Evolutionary conservation across 2,797 vertebrate species (phyloP), one percentile per base, ranked within the genome.

Genomic region (Pseudochirops cupreus): DNA sequence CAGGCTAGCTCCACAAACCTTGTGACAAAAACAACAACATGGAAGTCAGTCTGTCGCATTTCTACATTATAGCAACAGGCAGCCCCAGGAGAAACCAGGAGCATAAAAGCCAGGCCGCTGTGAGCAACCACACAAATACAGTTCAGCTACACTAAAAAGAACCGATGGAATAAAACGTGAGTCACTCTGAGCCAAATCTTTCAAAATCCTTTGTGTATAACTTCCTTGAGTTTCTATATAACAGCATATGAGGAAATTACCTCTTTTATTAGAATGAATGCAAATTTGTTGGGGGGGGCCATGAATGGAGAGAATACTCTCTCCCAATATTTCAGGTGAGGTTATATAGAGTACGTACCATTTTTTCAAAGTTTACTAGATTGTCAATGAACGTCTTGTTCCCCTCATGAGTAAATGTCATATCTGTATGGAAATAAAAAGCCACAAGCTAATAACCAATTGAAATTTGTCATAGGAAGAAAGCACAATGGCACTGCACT

Each of bases 341-440:
- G 93, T 97, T 97, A 94, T 95, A 97, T 67, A 96, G 55, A 39
- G 98, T 97, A 98, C 99, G 94, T 99, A 99, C 99, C 99, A 99
- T 99, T 99, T 99, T 99, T 99, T 99, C 99, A 97, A 99, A 99
- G 99, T 99, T 99, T 98, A 99, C 99, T 98, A 99, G 99, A 98
- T 98, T 99, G 99, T 99, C 99, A 92, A 99, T 99, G 98, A 99
- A 99, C 0, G 99, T 99, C 99, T 99, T 99, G 99, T 99, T 99
- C 94, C 99, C 99, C 98, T 99, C 99, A 53, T 99, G 99, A 97
- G 99, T 99, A 98, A 99, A 99, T 5, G 99, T 99, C 99, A 99
- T 99, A 97, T 99, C 99, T 99, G 98, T 97, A 97, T 53, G 97
- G 97, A 98, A 99, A 98, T 96, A 97, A 98, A 87, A 98, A 98